Percentiles rank a stretch among this genome's conserved stretches.
These are phyloP conservation scores for Philaethria dido DNA, from an alignment of 2,888 invertebrate species.

Conservation along the genomic window DNA sequence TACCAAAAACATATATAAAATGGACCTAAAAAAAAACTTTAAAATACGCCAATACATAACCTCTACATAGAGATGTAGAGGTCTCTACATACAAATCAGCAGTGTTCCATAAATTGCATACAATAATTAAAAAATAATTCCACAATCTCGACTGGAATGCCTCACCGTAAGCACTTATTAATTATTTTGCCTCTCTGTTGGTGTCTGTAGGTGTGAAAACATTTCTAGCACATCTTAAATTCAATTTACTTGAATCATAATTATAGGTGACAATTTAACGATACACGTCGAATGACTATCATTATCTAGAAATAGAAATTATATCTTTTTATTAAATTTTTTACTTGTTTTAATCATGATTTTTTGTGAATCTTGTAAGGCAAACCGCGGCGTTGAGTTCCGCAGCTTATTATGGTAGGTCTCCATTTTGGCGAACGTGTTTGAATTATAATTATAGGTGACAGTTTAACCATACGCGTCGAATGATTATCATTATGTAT, in stretches of 20 bases:
- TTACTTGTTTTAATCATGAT: slow-evolving; percentile 2
- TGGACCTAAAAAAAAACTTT: background rate
- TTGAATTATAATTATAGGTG: too few relatives aligned
- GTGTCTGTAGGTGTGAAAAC: slow-evolving; percentile 24
- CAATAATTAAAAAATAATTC: slow-evolving; percentile 23
- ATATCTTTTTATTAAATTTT: slow-evolving; percentile 4
- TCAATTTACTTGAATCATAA: slow-evolving; percentile 12
- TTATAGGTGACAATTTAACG: slow-evolving; percentile 16
- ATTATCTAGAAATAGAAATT: background rate
- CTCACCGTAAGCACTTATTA: slow-evolving; percentile 21
- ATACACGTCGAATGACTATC: background rate
- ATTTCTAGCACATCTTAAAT: slow-evolving; percentile 15
- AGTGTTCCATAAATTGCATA: slow-evolving; percentile 16
- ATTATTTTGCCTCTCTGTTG: slow-evolving; percentile 14
- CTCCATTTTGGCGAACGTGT: too few relatives aligned
- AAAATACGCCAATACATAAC: background rate
- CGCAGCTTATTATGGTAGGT: too few relatives aligned
- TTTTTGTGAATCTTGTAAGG: too few relatives aligned
- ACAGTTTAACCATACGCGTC: too few relatives aligned
- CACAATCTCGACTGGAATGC: slow-evolving; percentile 17
- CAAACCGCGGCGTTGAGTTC: too few relatives aligned
- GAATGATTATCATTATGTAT: too few relatives aligned
- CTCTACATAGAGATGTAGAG: background rate
- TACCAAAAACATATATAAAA: background rate
- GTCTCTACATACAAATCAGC: background rate